These are phyloP conservation scores for Canis aureus DNA, from an alignment of 2,113 vertebrate species.

Conservation along the genomic window DNA sequence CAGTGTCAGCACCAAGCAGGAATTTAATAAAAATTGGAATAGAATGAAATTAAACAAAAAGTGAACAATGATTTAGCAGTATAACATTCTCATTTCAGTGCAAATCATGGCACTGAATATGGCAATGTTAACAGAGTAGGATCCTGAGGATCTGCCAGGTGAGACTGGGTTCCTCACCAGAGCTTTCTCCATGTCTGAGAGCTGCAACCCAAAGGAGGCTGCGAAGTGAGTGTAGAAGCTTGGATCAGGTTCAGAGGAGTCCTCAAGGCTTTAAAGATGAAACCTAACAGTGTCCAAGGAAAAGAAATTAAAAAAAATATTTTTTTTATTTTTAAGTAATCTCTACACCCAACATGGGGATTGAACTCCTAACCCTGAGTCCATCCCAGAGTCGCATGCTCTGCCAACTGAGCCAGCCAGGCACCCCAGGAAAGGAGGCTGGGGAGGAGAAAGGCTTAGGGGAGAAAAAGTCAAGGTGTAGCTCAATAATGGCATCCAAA, in stretches of 20 bases:
- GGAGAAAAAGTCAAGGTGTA: not conserved
- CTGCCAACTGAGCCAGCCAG: not conserved
- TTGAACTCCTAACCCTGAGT: not conserved
- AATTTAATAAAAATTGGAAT: conserved; percentile 19
- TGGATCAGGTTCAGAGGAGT: not conserved
- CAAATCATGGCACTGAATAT: not conserved
- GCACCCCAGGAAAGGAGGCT: not conserved
- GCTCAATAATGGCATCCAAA: not conserved
- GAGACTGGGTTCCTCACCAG: not conserved
- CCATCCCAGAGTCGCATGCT: not conserved
- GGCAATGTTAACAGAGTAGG: not conserved
- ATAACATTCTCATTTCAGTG: not conserved
- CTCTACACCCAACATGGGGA: not conserved
- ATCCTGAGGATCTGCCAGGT: not conserved
- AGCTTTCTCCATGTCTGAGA: not conserved
- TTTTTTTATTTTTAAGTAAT: not conserved
- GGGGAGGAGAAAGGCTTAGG: too few relatives aligned
- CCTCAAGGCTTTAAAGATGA: not conserved
- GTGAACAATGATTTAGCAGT: not conserved
- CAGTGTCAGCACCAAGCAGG: not conserved
- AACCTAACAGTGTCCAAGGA: not conserved
- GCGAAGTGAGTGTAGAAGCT: not conserved
- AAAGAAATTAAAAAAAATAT: not conserved
- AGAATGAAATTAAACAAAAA: conserved; percentile 56
- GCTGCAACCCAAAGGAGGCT: not conserved